Evolutionary conservation across 2,888 invertebrate species (phyloP).

Genomic region (Zelleria hepariella): DNA sequence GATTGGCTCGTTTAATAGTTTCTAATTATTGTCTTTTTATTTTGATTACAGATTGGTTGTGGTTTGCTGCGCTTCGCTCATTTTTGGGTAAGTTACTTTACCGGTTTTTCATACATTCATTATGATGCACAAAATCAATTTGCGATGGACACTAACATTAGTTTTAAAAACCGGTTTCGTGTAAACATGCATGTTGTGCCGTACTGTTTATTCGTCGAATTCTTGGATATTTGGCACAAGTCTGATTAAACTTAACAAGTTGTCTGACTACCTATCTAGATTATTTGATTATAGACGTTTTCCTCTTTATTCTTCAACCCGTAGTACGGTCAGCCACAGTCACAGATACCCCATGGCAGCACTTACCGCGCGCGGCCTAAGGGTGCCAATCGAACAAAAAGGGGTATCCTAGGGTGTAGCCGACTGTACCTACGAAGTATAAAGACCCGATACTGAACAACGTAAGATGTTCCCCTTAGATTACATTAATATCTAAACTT

Average conservation of each 20-base stretch:
- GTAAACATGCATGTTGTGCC: neutral
- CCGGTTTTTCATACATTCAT: neutral
- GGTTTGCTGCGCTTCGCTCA: slow-evolving; percentile 25
- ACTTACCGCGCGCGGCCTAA: no score
- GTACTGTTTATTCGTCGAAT: neutral
- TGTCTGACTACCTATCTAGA: neutral
- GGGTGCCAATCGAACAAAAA: no score
- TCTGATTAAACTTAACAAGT: neutral
- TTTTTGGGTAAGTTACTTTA: slow-evolving; percentile 28
- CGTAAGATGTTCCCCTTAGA: no score
- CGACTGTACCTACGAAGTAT: no score
- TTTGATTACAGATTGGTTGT: slow-evolving; percentile 33
- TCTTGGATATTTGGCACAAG: neutral
- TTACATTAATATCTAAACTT: no score
- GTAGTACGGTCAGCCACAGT: no score
- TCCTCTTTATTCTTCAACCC: no score
- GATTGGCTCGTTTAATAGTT: neutral
- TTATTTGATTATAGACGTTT: neutral
- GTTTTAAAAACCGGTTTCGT: neutral
- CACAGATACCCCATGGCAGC: no score
- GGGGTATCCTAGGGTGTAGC: no score
- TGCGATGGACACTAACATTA: neutral
- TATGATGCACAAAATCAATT: neutral
- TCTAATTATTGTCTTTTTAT: slow-evolving; percentile 10
- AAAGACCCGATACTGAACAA: no score